phyloP scores from a whole-genome alignment of 2,888 invertebrate genomes.

The Eristalis arbustorum region DNA sequence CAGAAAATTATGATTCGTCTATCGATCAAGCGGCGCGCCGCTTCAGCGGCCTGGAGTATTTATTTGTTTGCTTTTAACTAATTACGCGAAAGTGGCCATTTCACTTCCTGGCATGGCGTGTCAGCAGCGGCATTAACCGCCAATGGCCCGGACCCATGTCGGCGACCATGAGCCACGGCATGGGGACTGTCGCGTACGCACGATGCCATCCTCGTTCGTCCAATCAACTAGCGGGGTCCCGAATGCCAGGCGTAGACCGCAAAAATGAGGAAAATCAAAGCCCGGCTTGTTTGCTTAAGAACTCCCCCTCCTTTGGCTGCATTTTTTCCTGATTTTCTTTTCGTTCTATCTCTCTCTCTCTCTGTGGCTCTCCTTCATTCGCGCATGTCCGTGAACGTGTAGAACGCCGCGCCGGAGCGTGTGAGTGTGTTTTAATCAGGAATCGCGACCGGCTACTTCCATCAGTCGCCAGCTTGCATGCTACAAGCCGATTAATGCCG shows the following conservation, averaged over 20 bases:
- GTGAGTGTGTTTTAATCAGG: conserved; percentile 44
- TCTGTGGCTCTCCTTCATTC: conserved; percentile 2
- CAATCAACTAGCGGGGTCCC: conserved; percentile 54
- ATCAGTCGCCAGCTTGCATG: conserved; percentile 60
- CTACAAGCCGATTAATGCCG: conserved; percentile 68
- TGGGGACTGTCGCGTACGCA: conserved; percentile 11
- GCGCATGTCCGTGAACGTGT: background rate
- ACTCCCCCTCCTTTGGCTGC: conserved; percentile 27
- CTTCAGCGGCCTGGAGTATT: conserved; percentile 14
- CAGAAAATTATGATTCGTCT: conserved; percentile 62
- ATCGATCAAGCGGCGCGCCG: conserved; percentile 55
- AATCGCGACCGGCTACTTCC: conserved; percentile 47
- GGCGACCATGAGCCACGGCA: no score
- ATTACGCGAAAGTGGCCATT: conserved; percentile 53
- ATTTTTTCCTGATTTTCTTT: background rate
- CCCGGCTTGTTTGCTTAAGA: background rate
- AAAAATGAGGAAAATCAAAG: conserved; percentile 47
- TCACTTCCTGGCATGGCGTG: conserved; percentile 46
- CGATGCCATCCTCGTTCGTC: conserved; percentile 52
- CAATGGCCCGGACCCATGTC: background rate
- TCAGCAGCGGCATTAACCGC: conserved; percentile 28
- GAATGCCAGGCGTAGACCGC: background rate
- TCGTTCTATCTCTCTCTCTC: background rate
- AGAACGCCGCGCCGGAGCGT: conserved; percentile 4
- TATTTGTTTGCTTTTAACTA: conserved; percentile 25